Evolutionary conservation across 2,113 vertebrate genomes (phyloP).

Genomic region (Colistium nudipinnis): DNA sequence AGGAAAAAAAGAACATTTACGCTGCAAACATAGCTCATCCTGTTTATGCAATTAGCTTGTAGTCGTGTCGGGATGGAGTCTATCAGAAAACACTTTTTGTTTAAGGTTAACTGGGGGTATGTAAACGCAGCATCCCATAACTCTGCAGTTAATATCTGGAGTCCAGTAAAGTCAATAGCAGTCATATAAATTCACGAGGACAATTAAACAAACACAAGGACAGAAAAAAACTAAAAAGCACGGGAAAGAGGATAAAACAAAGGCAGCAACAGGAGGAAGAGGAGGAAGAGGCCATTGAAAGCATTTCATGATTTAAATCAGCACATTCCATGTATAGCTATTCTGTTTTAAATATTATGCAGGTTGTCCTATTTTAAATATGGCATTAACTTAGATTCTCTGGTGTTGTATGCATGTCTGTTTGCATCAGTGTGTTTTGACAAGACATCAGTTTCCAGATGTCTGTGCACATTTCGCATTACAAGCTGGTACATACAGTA

Average conservation of each 20-base stretch:
- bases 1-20: no score
- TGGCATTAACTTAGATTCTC: no score
- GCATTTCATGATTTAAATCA: background rate
- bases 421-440: no score
- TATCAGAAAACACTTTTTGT: constrained; percentile 15
- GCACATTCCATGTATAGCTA: no score
- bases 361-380: no score
- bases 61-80: constrained; percentile 30
- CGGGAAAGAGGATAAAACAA: background rate
- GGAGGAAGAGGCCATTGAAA: background rate
- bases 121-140: constrained; percentile 5
- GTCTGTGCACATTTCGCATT: background rate
- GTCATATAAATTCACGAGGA: constrained; percentile 18
- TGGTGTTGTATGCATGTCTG: no score
- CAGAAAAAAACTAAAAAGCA: constrained; percentile 31
- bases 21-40: constrained; percentile 45
- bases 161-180: constrained; percentile 5
- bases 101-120: constrained; percentile 10
- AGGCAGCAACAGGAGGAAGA: background rate
- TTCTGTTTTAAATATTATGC: no score
- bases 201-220: constrained; percentile 1
- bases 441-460: no score
- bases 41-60: constrained; percentile 18
- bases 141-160: background rate
- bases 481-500: no score